Base-by-base conservation (phyloP, 2,888 invertebrate genomes). In the Cylindroiulus punctatus region DNA sequence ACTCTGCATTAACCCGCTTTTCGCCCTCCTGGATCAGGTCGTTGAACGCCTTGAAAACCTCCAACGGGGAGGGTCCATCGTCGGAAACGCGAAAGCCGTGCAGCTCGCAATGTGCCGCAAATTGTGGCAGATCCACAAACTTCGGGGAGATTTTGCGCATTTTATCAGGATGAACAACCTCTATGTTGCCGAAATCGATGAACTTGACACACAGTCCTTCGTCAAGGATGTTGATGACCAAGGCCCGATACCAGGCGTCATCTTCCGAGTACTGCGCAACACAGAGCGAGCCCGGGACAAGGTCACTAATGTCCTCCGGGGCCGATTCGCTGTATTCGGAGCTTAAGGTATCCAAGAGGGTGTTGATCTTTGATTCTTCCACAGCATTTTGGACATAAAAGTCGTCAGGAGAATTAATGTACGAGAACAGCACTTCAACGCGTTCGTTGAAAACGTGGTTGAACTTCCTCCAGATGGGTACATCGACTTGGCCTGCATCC, bases 181-280 rank as follows among this genome's bases (percentile, higher is more conserved):
- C 90, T 10, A 87, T 87, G 86, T 91, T 90, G 14, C 91, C 91
- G 88, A 89, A 90, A 87, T 91, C 91, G 12, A 90, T 88, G 88
- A 90, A 91, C 19, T 87, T 86, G 0, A 91, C 89, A 0, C 85
- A 36, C 14, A 85, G 19, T 19, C 36, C 87, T 1, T 22, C 22
- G 7, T 84, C 87, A 5, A 17, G 30, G 14, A 30, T 14, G 3
- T 7, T 52, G 44, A 82, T 65, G 0, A 88, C 85, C 57, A 42
- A 44, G 1, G 89, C 90, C 86, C 90, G 87, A 87, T 90, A 90
- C 89, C 90, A 90, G 10, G 85, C 86, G 3, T 88, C 87, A 88
- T 90, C 90, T 83, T 88, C 89, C 57, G 88, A 88, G 87, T 88
- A 90, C 86, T 89, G 87, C 1, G 87, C 88, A 76, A 87, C 87